A percentile compares a stretch with the other conserved stretches of the same genome.
These are phyloP conservation scores for Eupithecia pulchellata DNA, from an alignment of 2,888 invertebrate genomes.

Conservation along the genomic window DNA sequence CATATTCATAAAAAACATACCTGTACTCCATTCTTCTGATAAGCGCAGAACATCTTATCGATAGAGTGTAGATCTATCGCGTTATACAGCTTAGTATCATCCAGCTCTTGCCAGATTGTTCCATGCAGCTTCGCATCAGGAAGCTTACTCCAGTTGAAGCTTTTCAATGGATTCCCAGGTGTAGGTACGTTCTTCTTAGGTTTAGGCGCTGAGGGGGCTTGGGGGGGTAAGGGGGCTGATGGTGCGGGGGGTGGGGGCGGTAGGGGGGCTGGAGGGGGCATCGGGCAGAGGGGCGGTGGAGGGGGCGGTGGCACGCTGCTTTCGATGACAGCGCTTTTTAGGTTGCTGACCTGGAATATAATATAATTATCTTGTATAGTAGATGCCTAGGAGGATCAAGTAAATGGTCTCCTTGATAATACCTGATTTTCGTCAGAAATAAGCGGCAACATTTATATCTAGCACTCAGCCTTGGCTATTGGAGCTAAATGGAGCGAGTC, in stretches of 20 bases:
- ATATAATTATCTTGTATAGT: no score
- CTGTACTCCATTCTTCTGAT: conserved; percentile 95
- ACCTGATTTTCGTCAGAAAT: no score
- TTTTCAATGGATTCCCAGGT: conserved; percentile 96
- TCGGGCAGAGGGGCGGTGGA: conserved; percentile 82
- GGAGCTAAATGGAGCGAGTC: no score
- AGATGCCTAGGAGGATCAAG: no score
- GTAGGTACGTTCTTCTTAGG: conserved; percentile 96
- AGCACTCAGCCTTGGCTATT: no score
- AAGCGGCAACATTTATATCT: no score
- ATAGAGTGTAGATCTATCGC: conserved; percentile 96
- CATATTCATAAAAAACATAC: conserved; percentile 65
- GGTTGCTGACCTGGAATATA: conserved; percentile 73
- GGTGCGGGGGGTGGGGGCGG: conserved; percentile 87
- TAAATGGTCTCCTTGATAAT: no score
- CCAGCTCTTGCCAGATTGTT: conserved; percentile 97
- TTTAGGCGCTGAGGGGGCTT: conserved; percentile 84
- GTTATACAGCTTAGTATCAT: conserved; percentile 96
- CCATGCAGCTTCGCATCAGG: conserved; percentile 96
- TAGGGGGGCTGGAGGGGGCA: conserved; percentile 75
- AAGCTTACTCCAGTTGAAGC: conserved; percentile 98
- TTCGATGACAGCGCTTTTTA: conserved; percentile 78
- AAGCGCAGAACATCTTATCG: conserved; percentile 97
- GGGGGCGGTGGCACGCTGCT: conserved; percentile 63
- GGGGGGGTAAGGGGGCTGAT: conserved; percentile 84